Evolutionary conservation across 2,888 invertebrate genomes (phyloP).

Genomic region (Troilus luridus): DNA sequence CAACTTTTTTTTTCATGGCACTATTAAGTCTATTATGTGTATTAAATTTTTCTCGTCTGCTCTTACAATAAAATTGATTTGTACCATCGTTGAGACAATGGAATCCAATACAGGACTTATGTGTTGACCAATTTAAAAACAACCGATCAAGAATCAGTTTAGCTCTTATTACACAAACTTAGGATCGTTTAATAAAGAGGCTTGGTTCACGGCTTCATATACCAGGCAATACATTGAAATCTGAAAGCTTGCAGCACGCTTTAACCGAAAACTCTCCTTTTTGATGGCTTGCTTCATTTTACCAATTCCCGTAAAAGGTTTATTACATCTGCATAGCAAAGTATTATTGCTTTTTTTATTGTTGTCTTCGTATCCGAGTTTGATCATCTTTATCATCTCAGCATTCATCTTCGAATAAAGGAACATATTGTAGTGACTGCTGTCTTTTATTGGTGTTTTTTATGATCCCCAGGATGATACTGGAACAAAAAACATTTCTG

Average conservation of each 20-base stretch:
- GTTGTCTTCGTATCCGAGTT: not conserved
- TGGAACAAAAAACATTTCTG: not conserved
- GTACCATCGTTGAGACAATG: not conserved
- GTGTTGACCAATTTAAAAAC: not conserved
- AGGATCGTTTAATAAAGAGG: not conserved
- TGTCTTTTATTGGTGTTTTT: not conserved
- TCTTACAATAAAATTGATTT: not conserved
- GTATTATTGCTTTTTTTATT: not conserved
- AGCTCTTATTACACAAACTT: not conserved
- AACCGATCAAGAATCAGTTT: not conserved
- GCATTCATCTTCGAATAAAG: not conserved
- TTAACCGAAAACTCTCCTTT: not conserved
- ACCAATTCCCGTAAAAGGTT: not conserved
- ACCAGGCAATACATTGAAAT: not conserved
- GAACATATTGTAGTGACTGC: not conserved
- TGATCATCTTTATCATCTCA: not conserved
- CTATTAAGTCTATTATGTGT: not conserved
- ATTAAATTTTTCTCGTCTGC: not conserved
- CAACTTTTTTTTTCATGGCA: no score
- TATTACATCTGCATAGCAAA: not conserved
- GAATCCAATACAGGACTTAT: not conserved
- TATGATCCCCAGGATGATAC: not conserved
- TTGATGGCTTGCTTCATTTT: not conserved
- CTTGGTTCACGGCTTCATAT: not conserved
- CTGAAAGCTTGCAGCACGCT: not conserved